Conservation (phyloP, 2,888 invertebrate species). For the Drosophila bunnanda region DNA sequence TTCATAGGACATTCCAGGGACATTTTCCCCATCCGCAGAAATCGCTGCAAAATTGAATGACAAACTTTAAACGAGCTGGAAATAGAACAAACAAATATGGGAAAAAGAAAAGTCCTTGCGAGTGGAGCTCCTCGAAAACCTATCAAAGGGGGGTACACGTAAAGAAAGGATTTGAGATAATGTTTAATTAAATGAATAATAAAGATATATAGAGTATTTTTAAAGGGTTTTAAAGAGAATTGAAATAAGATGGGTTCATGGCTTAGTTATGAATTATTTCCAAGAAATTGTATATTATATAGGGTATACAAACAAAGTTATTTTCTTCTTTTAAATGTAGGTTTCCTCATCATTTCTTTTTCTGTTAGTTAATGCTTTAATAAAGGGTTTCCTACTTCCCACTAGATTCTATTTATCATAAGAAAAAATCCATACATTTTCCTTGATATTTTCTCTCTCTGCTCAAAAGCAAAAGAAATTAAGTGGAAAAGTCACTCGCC, state of each 20-base stretch:
- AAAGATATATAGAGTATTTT: neutral
- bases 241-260: too few relatives aligned
- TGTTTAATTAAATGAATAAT: too few relatives aligned
- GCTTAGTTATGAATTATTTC: too few relatives aligned
- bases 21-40: neutral
- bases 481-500: slow-evolving; percentile 16
- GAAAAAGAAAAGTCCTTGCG: slow-evolving; percentile 13
- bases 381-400: neutral
- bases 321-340: too few relatives aligned
- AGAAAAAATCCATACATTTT: neutral
- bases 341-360: too few relatives aligned
- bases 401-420: neutral
- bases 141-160: neutral
- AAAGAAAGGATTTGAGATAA: too few relatives aligned
- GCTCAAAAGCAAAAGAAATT: slow-evolving; percentile 5
- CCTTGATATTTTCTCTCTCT: neutral
- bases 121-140: neutral
- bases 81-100: slow-evolving; percentile 2
- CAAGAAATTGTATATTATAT: too few relatives aligned
- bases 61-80: slow-evolving; percentile 26
- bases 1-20: slow-evolving; percentile 50
- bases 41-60: slow-evolving; percentile 9
- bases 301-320: too few relatives aligned
- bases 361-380: neutral
- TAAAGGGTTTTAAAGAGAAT: neutral